Conservation (phyloP, 2,113 vertebrate genomes). For the Mastomys coucha region DNA sequence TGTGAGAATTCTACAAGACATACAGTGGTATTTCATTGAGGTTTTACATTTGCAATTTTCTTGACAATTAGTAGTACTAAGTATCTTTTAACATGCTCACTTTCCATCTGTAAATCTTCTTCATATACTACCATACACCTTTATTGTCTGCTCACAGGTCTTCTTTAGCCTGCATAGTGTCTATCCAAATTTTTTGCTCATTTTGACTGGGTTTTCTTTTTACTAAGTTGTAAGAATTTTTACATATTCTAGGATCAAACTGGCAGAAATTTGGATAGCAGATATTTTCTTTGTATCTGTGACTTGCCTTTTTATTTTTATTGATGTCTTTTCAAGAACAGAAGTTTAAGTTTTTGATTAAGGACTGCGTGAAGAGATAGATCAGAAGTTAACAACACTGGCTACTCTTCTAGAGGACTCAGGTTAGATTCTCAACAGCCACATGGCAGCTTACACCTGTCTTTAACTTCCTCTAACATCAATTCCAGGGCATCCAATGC, state of each 20-base stretch:
- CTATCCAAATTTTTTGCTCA: background rate
- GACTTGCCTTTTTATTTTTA: constrained; percentile 35
- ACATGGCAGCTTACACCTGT: background rate
- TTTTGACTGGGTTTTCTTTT: background rate
- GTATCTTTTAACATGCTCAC: background rate
- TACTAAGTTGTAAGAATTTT: background rate
- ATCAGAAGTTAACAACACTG: background rate
- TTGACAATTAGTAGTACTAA: background rate
- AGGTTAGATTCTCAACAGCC: background rate
- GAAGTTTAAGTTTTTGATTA: constrained; percentile 37
- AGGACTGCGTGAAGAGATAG: background rate
- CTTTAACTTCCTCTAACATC: background rate
- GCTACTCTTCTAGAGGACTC: background rate
- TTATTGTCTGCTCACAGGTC: background rate
- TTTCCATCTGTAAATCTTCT: background rate
- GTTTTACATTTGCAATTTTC: background rate
- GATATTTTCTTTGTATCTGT: background rate
- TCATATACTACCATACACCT: background rate
- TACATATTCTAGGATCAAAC: constrained; percentile 6
- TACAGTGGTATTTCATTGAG: background rate
- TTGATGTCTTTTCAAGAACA: background rate
- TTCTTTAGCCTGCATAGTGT: constrained; percentile 1
- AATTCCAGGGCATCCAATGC: background rate
- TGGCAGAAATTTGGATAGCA: constrained; percentile 30
- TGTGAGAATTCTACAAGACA: background rate